Evolutionary conservation across 2,888 invertebrate species (phyloP).

Genomic region (Terebella lapidaria): DNA sequence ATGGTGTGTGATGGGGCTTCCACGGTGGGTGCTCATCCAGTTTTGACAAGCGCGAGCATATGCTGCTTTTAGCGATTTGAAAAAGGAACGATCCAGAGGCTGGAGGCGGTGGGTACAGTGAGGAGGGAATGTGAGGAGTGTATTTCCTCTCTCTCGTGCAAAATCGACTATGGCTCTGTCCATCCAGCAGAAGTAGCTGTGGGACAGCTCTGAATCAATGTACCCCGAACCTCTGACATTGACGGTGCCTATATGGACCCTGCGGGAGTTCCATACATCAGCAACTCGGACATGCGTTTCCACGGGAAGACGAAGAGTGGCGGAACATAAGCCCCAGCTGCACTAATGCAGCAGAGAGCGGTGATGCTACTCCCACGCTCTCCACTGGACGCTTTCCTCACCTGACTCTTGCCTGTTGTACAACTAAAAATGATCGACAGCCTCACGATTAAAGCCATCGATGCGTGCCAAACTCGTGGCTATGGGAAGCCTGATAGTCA

Average conservation of each 20-base stretch:
- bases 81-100: slow-evolving; percentile 30
- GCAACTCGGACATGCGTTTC: slow-evolving; percentile 33
- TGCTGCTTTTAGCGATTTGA: slow-evolving; percentile 26
- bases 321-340: slow-evolving; percentile 24
- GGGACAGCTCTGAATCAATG: no score
- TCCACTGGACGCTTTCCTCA: slow-evolving; percentile 11
- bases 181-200: no score
- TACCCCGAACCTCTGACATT: no score
- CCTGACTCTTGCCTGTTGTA: slow-evolving; percentile 19
- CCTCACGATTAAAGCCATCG: no score
- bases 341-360: slow-evolving; percentile 24
- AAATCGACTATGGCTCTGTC: no score
- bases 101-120: slow-evolving; percentile 42
- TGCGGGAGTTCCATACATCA: slow-evolving; percentile 36
- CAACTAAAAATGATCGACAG: slow-evolving; percentile 17
- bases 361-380: slow-evolving; percentile 22
- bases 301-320: slow-evolving; percentile 36
- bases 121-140: no score
- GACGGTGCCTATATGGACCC: slow-evolving; percentile 37
- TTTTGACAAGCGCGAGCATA: slow-evolving; percentile 20
- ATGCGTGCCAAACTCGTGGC: no score
- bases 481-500: no score
- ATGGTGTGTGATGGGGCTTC: slow-evolving; percentile 16
- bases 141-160: no score
- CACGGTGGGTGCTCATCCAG: slow-evolving; percentile 24